These are phyloP conservation scores for Trypoxylon attenuatum DNA, from an alignment of 2,888 invertebrate genomes.

Conservation along the genomic window DNA sequence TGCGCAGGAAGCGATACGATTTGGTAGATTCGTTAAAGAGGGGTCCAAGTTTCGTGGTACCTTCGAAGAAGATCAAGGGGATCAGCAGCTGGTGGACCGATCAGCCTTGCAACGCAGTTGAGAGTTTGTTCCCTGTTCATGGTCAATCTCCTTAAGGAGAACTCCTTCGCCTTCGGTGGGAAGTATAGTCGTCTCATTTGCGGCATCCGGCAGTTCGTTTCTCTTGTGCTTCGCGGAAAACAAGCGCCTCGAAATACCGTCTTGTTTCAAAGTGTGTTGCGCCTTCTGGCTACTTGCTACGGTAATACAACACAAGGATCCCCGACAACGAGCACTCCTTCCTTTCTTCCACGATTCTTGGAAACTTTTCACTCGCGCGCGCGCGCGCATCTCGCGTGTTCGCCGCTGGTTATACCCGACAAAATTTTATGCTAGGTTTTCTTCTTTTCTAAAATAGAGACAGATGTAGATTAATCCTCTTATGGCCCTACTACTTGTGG, in stretches of 20 bases:
- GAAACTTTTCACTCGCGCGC: conserved; percentile 30
- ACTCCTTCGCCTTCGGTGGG: conserved; percentile 15
- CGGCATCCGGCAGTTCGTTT: conserved; percentile 40
- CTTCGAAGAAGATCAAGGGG: conserved; percentile 10
- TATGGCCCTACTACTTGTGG: too few relatives aligned
- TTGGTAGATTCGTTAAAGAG: conserved; percentile 19
- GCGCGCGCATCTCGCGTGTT: conserved; percentile 4
- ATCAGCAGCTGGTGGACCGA: conserved; percentile 19
- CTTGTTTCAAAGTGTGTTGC: conserved; percentile 34
- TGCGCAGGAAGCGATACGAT: conserved; percentile 16
- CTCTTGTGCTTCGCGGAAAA: conserved; percentile 23
- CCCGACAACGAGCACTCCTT: conserved; percentile 3
- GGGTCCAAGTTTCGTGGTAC: conserved; percentile 17
- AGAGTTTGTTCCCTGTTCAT: conserved; percentile 22
- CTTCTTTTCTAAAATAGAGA: too few relatives aligned
- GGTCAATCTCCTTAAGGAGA: conserved; percentile 43
- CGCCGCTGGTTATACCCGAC: conserved; percentile 5
- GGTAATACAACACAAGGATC: too few relatives aligned
- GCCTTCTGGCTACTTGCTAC: too few relatives aligned
- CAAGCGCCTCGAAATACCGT: too few relatives aligned
- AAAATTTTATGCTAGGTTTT: conserved; percentile 40
- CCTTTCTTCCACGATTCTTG: conserved; percentile 17
- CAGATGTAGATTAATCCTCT: neutral
- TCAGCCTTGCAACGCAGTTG: conserved; percentile 25
- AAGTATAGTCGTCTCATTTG: conserved; percentile 48